phyloP scores from a whole-genome alignment of 2,113 vertebrate species.

The Isurus oxyrinchus region DNA sequence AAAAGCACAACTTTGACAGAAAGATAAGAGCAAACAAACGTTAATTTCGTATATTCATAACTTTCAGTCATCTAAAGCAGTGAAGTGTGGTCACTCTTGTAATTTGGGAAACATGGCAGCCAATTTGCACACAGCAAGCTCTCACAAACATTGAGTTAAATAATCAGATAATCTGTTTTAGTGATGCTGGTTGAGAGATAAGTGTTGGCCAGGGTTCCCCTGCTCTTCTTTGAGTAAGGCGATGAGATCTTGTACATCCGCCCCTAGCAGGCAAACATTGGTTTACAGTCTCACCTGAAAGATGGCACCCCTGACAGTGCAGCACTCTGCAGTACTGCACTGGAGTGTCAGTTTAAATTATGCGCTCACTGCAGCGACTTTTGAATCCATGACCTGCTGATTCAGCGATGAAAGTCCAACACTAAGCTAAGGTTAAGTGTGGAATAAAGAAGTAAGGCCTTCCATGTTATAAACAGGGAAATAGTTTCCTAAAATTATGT shows the following conservation, averaged over 20 bases:
- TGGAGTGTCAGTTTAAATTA: neutral
- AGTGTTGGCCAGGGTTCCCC: neutral
- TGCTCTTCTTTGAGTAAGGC: neutral
- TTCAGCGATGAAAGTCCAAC: neutral
- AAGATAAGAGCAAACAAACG: neutral
- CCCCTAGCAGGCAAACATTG: neutral
- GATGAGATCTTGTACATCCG: neutral
- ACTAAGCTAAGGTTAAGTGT: neutral
- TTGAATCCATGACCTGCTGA: neutral
- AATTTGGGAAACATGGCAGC: neutral
- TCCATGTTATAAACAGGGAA: neutral
- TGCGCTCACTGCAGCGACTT: too few species aligned
- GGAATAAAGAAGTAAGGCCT: neutral
- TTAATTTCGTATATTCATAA: neutral
- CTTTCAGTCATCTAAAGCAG: neutral
- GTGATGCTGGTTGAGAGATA: neutral
- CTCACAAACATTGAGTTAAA: neutral
- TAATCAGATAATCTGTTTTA: neutral
- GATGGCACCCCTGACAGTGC: neutral
- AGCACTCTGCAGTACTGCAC: neutral
- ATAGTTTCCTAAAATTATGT: too few species aligned
- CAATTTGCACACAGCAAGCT: neutral
- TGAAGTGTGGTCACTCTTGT: neutral
- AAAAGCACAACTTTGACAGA: neutral
- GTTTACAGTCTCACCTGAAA: neutral